Conservation (phyloP, 2,888 invertebrate species). For the Cosmia trapezina region DNA sequence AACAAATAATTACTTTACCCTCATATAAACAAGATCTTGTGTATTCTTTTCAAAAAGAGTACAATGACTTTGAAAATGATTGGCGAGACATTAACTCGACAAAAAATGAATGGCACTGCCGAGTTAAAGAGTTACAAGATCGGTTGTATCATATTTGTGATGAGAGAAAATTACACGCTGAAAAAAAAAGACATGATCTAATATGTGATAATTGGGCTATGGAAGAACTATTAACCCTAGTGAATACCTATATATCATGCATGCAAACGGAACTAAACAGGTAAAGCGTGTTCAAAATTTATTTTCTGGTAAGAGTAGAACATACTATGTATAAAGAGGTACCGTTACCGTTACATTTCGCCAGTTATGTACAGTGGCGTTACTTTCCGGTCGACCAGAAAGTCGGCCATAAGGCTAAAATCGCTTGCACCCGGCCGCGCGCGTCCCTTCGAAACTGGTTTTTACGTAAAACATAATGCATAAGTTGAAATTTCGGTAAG, state of each 20-base stretch:
- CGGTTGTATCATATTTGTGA: slow-evolving; percentile 91
- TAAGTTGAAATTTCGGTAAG: no score
- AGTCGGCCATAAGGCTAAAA: no score
- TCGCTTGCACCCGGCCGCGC: no score
- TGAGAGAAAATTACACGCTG: slow-evolving; percentile 87
- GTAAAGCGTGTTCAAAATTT: slow-evolving; percentile 73
- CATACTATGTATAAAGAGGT: no score
- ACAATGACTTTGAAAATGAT: slow-evolving; percentile 91
- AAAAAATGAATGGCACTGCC: slow-evolving; percentile 92
- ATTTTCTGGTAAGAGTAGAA: background rate
- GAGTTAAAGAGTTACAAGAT: slow-evolving; percentile 87
- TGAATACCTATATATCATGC: slow-evolving; percentile 89
- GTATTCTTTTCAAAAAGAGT: slow-evolving; percentile 89
- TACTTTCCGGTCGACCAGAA: no score
- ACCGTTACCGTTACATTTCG: no score
- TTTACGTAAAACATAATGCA: no score
- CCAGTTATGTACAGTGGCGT: no score
- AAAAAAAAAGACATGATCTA: slow-evolving; percentile 87
- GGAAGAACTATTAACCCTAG: slow-evolving; percentile 88
- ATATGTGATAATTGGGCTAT: slow-evolving; percentile 91
- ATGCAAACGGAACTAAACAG: slow-evolving; percentile 92
- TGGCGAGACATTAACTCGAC: slow-evolving; percentile 89
- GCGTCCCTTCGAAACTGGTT: no score
- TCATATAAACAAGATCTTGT: slow-evolving; percentile 91
- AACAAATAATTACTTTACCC: slow-evolving; percentile 88